phyloP scores from a whole-genome alignment of 2,113 vertebrate genomes.

The Eudyptes chrysolophus region DNA sequence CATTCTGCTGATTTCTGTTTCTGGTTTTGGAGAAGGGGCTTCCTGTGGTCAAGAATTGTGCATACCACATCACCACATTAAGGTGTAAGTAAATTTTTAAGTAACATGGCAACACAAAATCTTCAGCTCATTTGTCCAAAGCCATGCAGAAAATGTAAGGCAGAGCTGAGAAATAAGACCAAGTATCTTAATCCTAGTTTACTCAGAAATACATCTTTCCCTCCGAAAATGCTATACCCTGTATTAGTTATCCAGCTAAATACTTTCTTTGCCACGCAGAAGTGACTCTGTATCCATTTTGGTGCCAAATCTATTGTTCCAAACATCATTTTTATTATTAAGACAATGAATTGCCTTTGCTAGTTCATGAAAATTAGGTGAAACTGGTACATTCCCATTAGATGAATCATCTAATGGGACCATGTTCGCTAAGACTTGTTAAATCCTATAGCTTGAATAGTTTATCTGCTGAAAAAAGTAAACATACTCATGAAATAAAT shows the following conservation, averaged over 20 bases:
- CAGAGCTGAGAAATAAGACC: not conserved
- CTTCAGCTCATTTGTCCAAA: not conserved
- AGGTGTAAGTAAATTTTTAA: not conserved
- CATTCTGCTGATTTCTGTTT: not conserved
- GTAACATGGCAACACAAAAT: not conserved
- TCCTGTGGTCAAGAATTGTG: not conserved
- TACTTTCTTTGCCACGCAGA: not conserved
- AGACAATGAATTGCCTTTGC: not conserved
- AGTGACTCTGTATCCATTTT: not conserved
- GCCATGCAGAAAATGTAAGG: not conserved
- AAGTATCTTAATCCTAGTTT: not conserved
- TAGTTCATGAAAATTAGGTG: not conserved
- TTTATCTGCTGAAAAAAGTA: not conserved
- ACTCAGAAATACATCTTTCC: not conserved
- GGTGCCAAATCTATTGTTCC: not conserved
- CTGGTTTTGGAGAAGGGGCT: not conserved
- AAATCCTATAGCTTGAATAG: not conserved
- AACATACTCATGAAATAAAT: constrained; percentile 2
- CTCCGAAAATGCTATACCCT: not conserved
- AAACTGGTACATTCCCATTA: not conserved
- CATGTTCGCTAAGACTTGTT: not conserved
- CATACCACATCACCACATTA: accelerated
- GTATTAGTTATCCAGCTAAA: not conserved
- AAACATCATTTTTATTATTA: not conserved
- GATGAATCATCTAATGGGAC: not conserved